Base-by-base conservation (phyloP, 1,140 invertebrate species). In the Venustaconcha ellipsiformis region DNA sequence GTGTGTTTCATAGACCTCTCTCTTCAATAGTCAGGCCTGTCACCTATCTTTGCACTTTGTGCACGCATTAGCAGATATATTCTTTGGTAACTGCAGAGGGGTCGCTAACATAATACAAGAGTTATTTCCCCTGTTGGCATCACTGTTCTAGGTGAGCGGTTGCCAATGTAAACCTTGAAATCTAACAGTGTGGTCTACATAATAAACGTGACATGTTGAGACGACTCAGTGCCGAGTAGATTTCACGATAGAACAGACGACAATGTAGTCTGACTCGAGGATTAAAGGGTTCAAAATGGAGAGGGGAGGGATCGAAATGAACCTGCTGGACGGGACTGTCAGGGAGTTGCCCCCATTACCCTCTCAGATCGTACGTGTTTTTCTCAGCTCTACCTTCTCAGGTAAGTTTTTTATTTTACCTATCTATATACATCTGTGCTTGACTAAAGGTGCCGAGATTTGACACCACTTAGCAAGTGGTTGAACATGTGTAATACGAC, bases 341-440 rank as follows among this genome's bases (percentile, higher is more conserved):
- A 70, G 75, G 48, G 57, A 60, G 15, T 69, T 75, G 5, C 20
- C 73, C 5, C 11, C 69, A 12, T 60, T 69, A 14, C 37, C 72
- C 20, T 63, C 60, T 20, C 74, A 71, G 63, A 78, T 78, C 20
- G 81, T 84, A 26, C 59, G 81, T n/a, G 72, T 82, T 3, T 84
- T 82, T 57, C 57, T 81, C 1, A 80, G 80, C 55, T 82, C 80
- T 12, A 84, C 81, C 8, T 80, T 80, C 73, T 70, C 74, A 81
- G 82, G 82, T 84, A 79, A 70, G 30, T 72, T 68, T 62, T 72
- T 57, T 57, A n/a, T n/a, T 11, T 57, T 70, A 58, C 14, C 37
- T 37, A 37, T 37, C 37, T 37, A 37, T 37, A 37, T 8, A 37
- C 3, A 37, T 37, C 3, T 37, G 37, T 37, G 37, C 37, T 6